Base-by-base conservation (phyloP, 2,888 invertebrate species). In the Taphrorychus bicolor region DNA sequence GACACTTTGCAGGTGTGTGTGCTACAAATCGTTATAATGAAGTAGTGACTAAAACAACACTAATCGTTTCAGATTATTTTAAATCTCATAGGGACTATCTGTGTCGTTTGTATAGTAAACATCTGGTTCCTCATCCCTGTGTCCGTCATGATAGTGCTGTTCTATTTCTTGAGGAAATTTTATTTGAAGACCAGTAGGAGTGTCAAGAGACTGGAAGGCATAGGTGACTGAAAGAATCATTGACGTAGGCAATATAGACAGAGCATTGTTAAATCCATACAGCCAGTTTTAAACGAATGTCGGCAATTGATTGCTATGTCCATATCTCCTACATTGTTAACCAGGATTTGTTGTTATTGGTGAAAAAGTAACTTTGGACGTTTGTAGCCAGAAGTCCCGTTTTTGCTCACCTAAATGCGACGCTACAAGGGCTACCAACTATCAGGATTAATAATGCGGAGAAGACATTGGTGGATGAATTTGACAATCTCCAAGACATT, bases 181-280 rank as follows among this genome's bases (percentile, higher is more conserved):
- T 94, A 93, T 78, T 80, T 94, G 48, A 84, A 86, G 11, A 89
- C 92, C 0, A 90, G 93, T 0, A 87, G 92, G 74, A 91, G 90
- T 77, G 84, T 94, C 0, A 94, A 89, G 79, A 84, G 89, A 53
- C 82, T 91, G 70, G 91, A 91, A 78, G 89, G 90, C 73, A 89
- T 89, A 66, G 87, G 90, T 89, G 14, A 4, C 24, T 23, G n/a
- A n/a, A n/a, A n/a, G n/a, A n/a, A n/a, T n/a, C n/a, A n/a, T n/a
- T n/a, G n/a, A n/a, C n/a, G n/a, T n/a, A n/a, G n/a, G n/a, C n/a
- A n/a, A n/a, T n/a, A n/a, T n/a, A n/a, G n/a, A n/a, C n/a, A n/a
- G n/a, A n/a, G n/a, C n/a, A n/a, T n/a, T n/a, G n/a, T n/a, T n/a
- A n/a, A n/a, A n/a, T n/a, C n/a, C n/a, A n/a, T n/a, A n/a, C n/a